Percentiles rank a stretch among this genome's conserved stretches.
These are phyloP conservation scores for Campylomormyrus numenius DNA, from an alignment of 2,113 vertebrate genomes.

Conservation along the genomic window DNA sequence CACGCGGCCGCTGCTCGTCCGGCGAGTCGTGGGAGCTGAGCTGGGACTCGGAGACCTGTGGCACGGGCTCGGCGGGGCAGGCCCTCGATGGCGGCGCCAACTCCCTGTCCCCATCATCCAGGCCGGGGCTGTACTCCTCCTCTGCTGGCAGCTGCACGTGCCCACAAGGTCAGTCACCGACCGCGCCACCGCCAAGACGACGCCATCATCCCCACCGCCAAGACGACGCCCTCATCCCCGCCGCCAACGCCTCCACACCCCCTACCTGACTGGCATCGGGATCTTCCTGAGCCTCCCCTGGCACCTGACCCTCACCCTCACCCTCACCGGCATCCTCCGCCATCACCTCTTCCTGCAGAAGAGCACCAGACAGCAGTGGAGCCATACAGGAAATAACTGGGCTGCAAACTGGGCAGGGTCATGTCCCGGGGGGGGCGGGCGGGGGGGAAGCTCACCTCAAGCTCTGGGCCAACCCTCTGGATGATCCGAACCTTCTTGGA, in stretches of 20 bases:
- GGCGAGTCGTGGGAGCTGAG: conserved; percentile 57
- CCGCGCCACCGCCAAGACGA: neutral
- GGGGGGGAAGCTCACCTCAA: conserved; percentile 32
- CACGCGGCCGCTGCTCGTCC: conserved; percentile 66
- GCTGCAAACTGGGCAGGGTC: neutral
- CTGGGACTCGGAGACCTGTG: conserved; percentile 66
- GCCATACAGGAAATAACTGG: neutral
- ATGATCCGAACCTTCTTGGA: conserved; percentile 72
- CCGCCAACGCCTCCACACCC: neutral
- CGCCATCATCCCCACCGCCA: conserved; percentile 2
- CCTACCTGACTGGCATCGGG: conserved; percentile 74
- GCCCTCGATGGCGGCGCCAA: conserved; percentile 71
- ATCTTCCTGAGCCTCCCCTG: conserved; percentile 64
- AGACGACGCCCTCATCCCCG: conserved; percentile 12
- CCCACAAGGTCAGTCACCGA: neutral
- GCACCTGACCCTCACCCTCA: conserved; percentile 53
- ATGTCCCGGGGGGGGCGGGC: neutral
- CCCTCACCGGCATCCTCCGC: conserved; percentile 69
- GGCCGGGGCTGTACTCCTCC: conserved; percentile 61
- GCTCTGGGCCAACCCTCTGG: conserved; percentile 69
- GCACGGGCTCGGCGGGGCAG: conserved; percentile 70
- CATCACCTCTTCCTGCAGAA: conserved; percentile 64
- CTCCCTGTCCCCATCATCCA: conserved; percentile 50
- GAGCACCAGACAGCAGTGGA: neutral
- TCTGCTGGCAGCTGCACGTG: conserved; percentile 67